phyloP scores from a whole-genome alignment of 2,113 vertebrate genomes.

The Cinclus mexicanus region DNA sequence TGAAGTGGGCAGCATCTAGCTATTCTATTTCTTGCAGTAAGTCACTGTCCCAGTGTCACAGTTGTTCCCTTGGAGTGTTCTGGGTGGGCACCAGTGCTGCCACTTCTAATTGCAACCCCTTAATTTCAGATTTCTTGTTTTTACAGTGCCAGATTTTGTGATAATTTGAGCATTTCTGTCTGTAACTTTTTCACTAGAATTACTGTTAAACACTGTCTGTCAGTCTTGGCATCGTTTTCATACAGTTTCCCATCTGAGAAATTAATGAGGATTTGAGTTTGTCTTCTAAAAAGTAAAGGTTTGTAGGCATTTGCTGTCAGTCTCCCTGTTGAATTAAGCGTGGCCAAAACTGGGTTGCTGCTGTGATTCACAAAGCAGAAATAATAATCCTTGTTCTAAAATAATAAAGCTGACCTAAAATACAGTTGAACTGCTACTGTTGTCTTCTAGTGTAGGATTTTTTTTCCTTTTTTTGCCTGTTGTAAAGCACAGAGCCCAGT shows the following conservation, averaged over 20 bases:
- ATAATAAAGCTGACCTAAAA: slow-evolving; percentile 41
- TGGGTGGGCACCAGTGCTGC: not conserved
- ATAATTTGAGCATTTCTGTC: slow-evolving; percentile 37
- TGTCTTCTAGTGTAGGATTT: not conserved
- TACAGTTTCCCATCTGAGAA: slow-evolving; percentile 42
- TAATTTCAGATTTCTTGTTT: not conserved
- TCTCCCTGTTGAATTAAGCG: not conserved
- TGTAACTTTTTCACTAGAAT: slow-evolving; percentile 24
- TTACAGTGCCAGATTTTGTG: slow-evolving; percentile 12
- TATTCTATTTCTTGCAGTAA: rapidly evolving
- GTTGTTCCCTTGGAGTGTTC: not conserved
- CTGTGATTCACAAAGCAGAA: slow-evolving; percentile 26
- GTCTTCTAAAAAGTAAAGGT: slow-evolving; percentile 36
- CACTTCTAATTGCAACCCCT: not conserved
- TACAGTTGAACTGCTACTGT: not conserved
- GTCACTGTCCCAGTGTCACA: not conserved
- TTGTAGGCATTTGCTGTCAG: slow-evolving; percentile 32
- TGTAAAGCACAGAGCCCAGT: not conserved
- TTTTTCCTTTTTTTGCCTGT: not conserved
- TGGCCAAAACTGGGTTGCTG: slow-evolving; percentile 38
- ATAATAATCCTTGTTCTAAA: slow-evolving; percentile 37
- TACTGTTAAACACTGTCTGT: slow-evolving; percentile 48
- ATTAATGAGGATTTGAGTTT: slow-evolving; percentile 49
- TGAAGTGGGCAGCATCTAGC: not conserved
- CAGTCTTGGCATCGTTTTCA: slow-evolving; percentile 36